Evolutionary conservation across 2,797 vertebrate species (phyloP), one percentile per base, ranked within the genome.

Genomic region (Garrulus glandarius): DNA sequence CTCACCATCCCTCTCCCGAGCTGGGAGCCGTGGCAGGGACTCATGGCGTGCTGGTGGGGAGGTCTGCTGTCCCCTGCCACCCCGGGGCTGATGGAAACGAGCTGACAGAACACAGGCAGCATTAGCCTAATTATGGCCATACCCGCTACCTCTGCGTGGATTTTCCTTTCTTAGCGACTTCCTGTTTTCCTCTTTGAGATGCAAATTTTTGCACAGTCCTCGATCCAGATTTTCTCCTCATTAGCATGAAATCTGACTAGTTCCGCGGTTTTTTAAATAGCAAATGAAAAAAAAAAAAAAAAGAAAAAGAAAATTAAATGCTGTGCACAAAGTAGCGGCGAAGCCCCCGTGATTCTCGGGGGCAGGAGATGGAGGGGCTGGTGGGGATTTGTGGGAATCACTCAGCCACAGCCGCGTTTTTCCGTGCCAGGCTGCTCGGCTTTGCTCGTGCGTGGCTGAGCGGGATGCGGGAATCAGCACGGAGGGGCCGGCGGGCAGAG

Each of bases 131-230:
- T 96, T 95, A 96, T 53, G 90, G 95, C 96, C 94, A 10, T 55
- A n/a, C 92, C 18, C 29, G 76, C 76, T 86, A 81, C 92, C 92
- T 85, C 88, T 27, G 81, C 5, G 84, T 93, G 90, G 88, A 71
- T 94, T 92, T 82, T 86, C 95, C 88, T 89, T 96, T 94, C 94
- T 92, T 77, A 89, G 92, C 37, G 70, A 89, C 92, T 96, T 95
- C 96, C 96, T 97, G 95, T 96, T 96, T 96, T 89, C 91, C 81
- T 95, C 96, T 97, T 97, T 97, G 93, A 97, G 92, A 97, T 97
- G 96, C 97, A 97, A 97, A 97, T 97, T 97, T 96, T 87, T 96
- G 94, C 93, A 95, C 94, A 95, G 93, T 72, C 91, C 95, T 93
- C 93, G 36, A 92, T 96, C 94, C 95, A 94, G 93, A 95, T 97